Percentiles rank a stretch among this genome's conserved stretches.
Evolutionary conservation across 2,797 vertebrate species (phyloP).

Genomic region (Vireo griseus): DNA sequence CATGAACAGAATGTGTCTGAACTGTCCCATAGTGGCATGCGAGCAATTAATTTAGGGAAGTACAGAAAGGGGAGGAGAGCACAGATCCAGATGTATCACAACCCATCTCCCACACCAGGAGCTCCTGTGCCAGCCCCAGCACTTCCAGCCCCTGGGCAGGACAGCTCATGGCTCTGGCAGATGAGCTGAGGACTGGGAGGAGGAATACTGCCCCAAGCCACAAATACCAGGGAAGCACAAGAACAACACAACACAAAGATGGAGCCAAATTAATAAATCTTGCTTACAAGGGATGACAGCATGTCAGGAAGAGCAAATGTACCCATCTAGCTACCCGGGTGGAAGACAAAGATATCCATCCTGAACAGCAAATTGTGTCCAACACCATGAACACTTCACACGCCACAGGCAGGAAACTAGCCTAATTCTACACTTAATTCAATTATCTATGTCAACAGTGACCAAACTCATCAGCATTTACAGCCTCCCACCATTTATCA

Average conservation of each 20-base stretch:
- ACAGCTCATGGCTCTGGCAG: neutral
- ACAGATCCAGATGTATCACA: rapidly evolving
- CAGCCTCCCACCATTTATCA: neutral
- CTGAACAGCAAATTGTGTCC: neutral
- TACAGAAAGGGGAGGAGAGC: neutral
- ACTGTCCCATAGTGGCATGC: rapidly evolving
- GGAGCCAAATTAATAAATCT: neutral
- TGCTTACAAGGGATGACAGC: neutral
- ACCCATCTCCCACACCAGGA: neutral
- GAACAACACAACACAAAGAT: neutral
- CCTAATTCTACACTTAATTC: neutral
- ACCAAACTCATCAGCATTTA: conserved; percentile 2
- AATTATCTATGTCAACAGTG: neutral
- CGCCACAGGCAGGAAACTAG: neutral
- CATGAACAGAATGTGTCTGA: neutral
- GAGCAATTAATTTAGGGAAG: neutral
- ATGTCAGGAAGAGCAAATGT: neutral
- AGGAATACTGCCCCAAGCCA: neutral
- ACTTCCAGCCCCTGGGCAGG: neutral
- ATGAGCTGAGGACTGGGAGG: rapidly evolving
- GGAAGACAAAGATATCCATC: neutral
- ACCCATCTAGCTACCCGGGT: neutral
- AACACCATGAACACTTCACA: neutral
- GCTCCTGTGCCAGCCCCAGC: neutral
- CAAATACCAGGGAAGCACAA: neutral